phyloP scores from a whole-genome alignment of 2,888 invertebrate genomes.

The Pseudococcus viburni region DNA sequence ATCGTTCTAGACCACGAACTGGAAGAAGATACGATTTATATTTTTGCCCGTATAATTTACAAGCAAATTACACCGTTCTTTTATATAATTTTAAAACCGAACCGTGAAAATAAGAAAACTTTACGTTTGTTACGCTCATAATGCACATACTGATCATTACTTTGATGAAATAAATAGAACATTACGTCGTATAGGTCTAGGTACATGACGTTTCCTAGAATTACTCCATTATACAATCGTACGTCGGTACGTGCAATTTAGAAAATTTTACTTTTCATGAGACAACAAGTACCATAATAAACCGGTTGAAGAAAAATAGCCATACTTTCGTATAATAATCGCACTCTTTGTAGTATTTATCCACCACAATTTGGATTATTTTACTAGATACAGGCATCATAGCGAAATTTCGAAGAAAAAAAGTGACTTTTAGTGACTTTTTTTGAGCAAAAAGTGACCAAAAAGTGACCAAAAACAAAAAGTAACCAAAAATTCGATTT shows the following conservation, averaged over 20 bases:
- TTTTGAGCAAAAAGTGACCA: too few relatives aligned
- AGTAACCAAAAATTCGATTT: too few relatives aligned
- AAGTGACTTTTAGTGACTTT: too few relatives aligned
- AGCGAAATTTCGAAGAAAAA: too few relatives aligned
- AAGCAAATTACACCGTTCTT: not conserved
- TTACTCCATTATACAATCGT: not conserved
- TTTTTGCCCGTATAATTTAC: constrained; percentile 20
- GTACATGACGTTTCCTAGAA: not conserved
- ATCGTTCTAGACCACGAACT: not conserved
- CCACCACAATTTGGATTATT: not conserved
- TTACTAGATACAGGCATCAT: too few relatives aligned
- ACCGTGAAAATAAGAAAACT: constrained; percentile 17
- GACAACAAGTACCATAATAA: not conserved
- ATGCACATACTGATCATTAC: not conserved
- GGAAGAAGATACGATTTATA: not conserved
- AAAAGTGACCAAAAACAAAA: too few relatives aligned
- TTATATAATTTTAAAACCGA: not conserved
- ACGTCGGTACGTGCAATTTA: not conserved
- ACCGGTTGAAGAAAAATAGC: not conserved
- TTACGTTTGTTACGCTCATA: not conserved
- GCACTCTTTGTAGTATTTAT: not conserved
- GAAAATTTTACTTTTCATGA: not conserved
- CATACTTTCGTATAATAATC: not conserved
- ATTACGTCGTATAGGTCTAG: not conserved
- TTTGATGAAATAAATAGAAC: not conserved